phyloP scores from a whole-genome alignment of 2,888 invertebrate genomes.

The Notodonta dromedarius region DNA sequence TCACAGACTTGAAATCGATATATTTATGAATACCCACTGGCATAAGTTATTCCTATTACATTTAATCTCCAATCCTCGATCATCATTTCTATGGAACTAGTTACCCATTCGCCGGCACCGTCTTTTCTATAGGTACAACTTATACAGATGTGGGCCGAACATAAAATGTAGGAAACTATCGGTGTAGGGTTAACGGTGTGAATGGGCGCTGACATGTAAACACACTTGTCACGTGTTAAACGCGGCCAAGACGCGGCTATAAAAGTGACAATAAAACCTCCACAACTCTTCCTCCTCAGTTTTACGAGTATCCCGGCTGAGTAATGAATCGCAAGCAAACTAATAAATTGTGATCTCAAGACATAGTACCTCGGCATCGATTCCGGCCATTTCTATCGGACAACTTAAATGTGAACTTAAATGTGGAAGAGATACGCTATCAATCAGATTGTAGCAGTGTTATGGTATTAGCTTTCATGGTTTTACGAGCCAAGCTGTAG shows the following conservation, averaged over 20 bases:
- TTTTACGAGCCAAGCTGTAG: too few relatives aligned
- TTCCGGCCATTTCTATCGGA: conserved; percentile 29
- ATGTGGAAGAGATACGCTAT: too few relatives aligned
- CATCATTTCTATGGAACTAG: too few relatives aligned
- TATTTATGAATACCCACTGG: too few relatives aligned
- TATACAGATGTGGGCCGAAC: too few relatives aligned
- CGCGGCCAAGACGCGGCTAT: conserved; percentile 24
- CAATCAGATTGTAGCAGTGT: background rate
- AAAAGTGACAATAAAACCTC: conserved; percentile 58
- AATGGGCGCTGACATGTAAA: conserved; percentile 15
- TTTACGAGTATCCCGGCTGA: conserved; percentile 48
- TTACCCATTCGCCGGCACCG: too few relatives aligned
- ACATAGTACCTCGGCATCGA: conserved; percentile 48
- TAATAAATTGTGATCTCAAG: conserved; percentile 62
- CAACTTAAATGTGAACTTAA: conserved; percentile 37
- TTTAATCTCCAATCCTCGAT: too few relatives aligned
- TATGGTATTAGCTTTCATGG: background rate
- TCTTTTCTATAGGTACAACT: too few relatives aligned
- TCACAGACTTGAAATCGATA: too few relatives aligned
- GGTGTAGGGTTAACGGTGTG: background rate
- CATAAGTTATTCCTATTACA: too few relatives aligned
- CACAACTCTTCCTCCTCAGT: conserved; percentile 50
- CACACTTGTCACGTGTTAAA: conserved; percentile 22
- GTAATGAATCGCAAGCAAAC: conserved; percentile 65
- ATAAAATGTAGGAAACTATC: too few relatives aligned